These are phyloP conservation scores for Dermatemys mawii DNA, from an alignment of 2,113 vertebrate genomes.

Conservation along the genomic window DNA sequence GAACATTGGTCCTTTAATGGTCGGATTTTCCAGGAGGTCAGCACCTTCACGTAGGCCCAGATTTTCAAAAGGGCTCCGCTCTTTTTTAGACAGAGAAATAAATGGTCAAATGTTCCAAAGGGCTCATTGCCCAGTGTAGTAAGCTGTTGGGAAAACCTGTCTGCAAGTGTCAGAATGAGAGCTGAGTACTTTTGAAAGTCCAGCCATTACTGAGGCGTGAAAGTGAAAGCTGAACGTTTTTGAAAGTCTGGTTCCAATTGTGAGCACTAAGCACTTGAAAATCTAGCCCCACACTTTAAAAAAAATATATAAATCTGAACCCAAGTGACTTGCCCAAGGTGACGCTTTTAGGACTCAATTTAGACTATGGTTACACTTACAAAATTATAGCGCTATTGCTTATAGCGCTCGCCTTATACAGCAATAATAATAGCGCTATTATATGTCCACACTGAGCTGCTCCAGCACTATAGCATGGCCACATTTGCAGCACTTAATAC, in stretches of 20 bases:
- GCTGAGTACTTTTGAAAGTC: background rate
- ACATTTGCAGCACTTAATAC: no score
- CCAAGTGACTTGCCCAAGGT: background rate
- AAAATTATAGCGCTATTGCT: no score
- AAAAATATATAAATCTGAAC: background rate
- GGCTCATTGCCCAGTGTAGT: background rate
- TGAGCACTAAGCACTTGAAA: background rate
- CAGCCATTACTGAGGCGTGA: background rate
- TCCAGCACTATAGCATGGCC: no score
- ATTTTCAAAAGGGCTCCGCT: background rate
- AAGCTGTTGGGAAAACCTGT: background rate
- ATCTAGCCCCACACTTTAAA: background rate
- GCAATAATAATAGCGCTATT: no score
- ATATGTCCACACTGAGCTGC: no score
- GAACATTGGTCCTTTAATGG: background rate
- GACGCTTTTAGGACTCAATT: accelerated
- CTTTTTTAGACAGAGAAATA: background rate
- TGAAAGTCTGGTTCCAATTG: background rate
- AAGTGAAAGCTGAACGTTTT: background rate
- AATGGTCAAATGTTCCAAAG: background rate
- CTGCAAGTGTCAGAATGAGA: background rate
- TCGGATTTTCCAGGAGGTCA: background rate
- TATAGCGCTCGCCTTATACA: no score
- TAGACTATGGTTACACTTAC: no score
- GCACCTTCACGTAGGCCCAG: background rate